These are phyloP conservation scores for Eira barbara DNA, from an alignment of 2,113 vertebrate genomes.

Conservation along the genomic window DNA sequence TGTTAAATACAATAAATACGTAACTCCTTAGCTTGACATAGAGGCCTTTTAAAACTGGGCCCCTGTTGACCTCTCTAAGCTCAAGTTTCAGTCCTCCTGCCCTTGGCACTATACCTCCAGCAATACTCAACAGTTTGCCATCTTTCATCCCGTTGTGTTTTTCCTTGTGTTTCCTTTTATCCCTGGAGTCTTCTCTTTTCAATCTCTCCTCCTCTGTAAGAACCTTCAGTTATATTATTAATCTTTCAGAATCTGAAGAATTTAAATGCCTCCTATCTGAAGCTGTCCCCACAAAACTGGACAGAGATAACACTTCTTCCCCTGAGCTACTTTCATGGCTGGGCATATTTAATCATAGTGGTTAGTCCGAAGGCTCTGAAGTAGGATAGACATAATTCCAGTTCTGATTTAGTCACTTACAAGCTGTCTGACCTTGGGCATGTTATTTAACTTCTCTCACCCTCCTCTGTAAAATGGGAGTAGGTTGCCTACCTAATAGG, in stretches of 20 bases:
- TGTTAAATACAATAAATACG: slow-evolving; percentile 5
- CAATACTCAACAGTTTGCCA: background rate
- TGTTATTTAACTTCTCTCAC: background rate
- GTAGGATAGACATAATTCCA: background rate
- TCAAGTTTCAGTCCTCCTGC: background rate
- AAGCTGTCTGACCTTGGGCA: background rate
- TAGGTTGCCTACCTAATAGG: background rate
- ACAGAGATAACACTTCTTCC: background rate
- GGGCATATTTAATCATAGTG: background rate
- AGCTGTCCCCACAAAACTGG: background rate
- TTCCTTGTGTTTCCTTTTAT: background rate
- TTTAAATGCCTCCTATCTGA: background rate
- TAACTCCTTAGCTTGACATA: background rate
- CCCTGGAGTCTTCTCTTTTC: background rate
- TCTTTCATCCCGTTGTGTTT: background rate
- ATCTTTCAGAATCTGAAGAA: slow-evolving; percentile 5
- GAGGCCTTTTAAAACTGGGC: background rate
- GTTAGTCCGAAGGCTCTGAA: background rate
- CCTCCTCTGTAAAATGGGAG: background rate
- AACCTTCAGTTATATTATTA: background rate
- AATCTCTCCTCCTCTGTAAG: background rate
- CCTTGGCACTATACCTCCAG: background rate
- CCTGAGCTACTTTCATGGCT: background rate
- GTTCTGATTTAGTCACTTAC: background rate
- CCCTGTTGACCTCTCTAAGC: background rate